Evolutionary conservation across 1,140 invertebrate genomes (phyloP).

Genomic region (Leptonema lineaticorne): DNA sequence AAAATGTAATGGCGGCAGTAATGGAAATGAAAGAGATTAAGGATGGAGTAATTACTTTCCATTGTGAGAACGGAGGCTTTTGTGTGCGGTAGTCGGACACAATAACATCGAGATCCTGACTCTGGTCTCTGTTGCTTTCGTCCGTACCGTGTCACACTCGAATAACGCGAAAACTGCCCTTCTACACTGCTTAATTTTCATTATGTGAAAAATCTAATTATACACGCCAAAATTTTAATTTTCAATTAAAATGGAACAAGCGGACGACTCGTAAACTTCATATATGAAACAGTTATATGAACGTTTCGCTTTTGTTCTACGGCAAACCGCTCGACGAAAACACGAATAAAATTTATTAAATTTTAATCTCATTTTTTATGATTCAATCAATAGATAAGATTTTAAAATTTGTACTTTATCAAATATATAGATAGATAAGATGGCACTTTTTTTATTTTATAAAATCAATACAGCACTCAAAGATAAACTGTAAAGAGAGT

Average conservation of each 20-base stretch:
- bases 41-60: slow-evolving; percentile 43
- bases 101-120: slow-evolving; percentile 17
- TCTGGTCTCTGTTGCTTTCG: neutral
- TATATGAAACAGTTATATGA: too few species aligned
- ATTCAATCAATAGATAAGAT: too few species aligned
- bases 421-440: too few species aligned
- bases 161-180: neutral
- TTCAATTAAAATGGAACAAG: neutral
- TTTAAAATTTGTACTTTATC: too few species aligned
- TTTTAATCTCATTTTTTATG: too few species aligned
- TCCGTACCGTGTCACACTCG: neutral
- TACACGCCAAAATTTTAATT: neutral
- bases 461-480: too few species aligned
- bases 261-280: neutral
- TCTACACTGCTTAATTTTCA: neutral
- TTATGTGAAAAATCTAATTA: neutral
- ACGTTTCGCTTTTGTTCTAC: too few species aligned
- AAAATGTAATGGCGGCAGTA: slow-evolving; percentile 38
- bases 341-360: too few species aligned
- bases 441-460: too few species aligned
- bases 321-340: too few species aligned
- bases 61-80: slow-evolving; percentile 34
- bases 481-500: too few species aligned
- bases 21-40: slow-evolving; percentile 43
- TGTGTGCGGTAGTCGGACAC: slow-evolving; percentile 30